Evolutionary conservation across 2,888 invertebrate genomes (phyloP), one percentile per base, ranked within the genome.

Genomic region (Leptopilina syphax): DNA sequence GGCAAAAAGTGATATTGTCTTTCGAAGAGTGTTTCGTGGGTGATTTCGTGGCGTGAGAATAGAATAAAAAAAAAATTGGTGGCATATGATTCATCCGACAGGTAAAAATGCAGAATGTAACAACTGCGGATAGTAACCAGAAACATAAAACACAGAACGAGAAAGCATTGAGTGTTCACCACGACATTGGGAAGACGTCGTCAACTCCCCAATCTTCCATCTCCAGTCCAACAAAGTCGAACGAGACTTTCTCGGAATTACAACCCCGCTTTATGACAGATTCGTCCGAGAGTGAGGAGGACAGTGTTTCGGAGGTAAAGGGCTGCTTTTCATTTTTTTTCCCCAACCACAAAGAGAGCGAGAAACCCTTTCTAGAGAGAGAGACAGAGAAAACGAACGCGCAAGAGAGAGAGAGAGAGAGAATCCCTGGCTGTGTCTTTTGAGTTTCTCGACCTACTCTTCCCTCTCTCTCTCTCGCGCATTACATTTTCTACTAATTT

Each of bases 221-320:
- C 94, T 95, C 95, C 92, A 96, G 95, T 94, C 96, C 96, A 93
- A 95, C 95, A 92, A 96, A 96, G 94, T 96, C 96, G 92, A 96
- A 96, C 92, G 97, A 97, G 94, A 96, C 96, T 92, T 96, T 95
- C 94, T 95, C 96, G 92, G 96, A 96, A 93, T 93, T 95, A 92
- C 96, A 96, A 92, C 96, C 96, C 92, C 96, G 96, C 94, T 96
- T 95, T 95, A 97, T 97, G 94, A 96, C 97, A 93, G 97, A 97
- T 94, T 95, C 97, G 93, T 98, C 98, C 91, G 98, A 97, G 94
- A 98, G 97, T 93, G 98, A 98, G 93, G 98, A 98, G 93, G 98
- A 98, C 93, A 98, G 98, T 93, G 97, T 97, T 92, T 98, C 97
- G 91, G 98, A 98, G 97, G 98, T 98, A 95, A 95, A 93, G 65